A percentile compares a stretch with the other conserved stretches of the same genome.
Conservation (phyloP, 2,113 vertebrate species). For the Pachypanchax playfairii region DNA sequence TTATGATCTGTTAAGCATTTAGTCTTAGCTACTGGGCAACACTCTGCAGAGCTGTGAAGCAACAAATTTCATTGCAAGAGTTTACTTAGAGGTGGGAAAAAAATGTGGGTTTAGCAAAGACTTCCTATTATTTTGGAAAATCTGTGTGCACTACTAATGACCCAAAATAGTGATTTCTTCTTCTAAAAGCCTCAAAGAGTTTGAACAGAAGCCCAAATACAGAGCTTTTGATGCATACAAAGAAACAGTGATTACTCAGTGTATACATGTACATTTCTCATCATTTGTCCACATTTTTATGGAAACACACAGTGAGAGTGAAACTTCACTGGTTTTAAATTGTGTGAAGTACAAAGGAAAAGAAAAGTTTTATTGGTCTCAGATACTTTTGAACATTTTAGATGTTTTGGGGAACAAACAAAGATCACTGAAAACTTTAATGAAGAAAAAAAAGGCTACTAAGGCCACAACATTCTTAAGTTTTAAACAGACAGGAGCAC, state of each 20-base stretch:
- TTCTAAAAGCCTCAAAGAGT: neutral
- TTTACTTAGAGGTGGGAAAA: constrained; percentile 7
- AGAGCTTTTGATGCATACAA: no score
- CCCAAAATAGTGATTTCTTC: neutral
- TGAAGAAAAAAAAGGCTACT: no score
- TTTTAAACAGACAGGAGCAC: no score
- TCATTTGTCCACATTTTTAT: neutral
- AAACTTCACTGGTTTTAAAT: no score
- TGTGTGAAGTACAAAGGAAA: no score
- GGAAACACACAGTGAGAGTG: neutral
- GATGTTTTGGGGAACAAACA: no score
- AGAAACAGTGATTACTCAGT: no score
- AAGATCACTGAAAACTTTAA: no score
- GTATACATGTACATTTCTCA: neutral
- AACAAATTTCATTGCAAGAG: neutral
- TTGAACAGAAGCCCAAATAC: neutral
- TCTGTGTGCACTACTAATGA: neutral
- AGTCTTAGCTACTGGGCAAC: constrained; percentile 29
- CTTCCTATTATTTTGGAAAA: constrained; percentile 5
- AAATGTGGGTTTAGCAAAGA: constrained; percentile 13
- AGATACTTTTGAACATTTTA: no score
- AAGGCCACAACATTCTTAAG: no score
- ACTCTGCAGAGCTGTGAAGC: constrained; percentile 29
- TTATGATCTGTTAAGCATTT: constrained; percentile 19
- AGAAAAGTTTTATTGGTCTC: no score